A percentile compares a stretch with the other conserved stretches of the same genome.
phyloP scores from a whole-genome alignment of 2,888 invertebrate genomes.

The Pseudococcus longispinus region DNA sequence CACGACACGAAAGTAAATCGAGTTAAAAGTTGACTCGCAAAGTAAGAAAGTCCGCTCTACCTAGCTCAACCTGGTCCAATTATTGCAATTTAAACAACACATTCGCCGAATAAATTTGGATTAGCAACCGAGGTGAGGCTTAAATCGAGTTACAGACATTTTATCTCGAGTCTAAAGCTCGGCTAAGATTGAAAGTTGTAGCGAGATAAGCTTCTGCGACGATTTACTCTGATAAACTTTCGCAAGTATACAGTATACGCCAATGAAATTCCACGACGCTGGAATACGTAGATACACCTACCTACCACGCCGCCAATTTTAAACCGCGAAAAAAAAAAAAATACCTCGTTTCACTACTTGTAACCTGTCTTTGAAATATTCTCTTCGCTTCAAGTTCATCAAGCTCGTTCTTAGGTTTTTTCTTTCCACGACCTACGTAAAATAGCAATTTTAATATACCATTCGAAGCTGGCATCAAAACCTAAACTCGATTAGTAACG shows the following conservation, averaged over 20 bases:
- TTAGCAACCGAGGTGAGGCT: background rate
- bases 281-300: too few species aligned
- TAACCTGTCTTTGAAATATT: background rate
- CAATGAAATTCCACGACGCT: too few species aligned
- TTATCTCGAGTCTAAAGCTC: background rate
- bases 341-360: too few species aligned
- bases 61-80: background rate
- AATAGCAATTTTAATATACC: background rate
- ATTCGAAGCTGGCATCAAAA: background rate
- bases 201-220: background rate
- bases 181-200: background rate
- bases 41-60: background rate
- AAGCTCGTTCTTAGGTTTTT: background rate
- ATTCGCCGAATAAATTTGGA: background rate
- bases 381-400: background rate
- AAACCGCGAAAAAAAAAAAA: too few species aligned
- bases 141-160: background rate
- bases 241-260: background rate
- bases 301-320: too few species aligned
- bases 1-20: background rate
- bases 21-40: background rate
- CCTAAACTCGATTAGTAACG: background rate
- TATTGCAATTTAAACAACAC: slow-evolving; percentile 7
- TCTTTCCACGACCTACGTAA: background rate
- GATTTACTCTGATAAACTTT: background rate